Percentiles rank a stretch among this genome's conserved stretches.
These are phyloP conservation scores for Galerucella nymphaeae DNA, from an alignment of 2,888 invertebrate species.

Conservation along the genomic window DNA sequence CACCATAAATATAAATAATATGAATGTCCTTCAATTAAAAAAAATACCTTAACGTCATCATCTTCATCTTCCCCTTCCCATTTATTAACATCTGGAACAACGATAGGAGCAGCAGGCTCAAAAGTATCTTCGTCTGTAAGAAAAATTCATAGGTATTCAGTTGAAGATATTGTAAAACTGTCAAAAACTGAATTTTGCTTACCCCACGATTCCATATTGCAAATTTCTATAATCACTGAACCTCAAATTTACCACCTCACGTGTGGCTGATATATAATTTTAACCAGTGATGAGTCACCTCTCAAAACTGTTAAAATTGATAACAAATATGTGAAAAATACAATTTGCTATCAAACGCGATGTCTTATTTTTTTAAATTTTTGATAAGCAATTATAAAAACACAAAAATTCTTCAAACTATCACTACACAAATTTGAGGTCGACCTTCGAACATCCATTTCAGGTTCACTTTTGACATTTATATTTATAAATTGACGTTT, in stretches of 20 bases:
- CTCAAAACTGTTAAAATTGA: constrained; percentile 31
- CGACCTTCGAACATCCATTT: constrained; percentile 51
- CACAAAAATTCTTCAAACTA: constrained; percentile 45
- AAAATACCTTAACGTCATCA: constrained; percentile 81
- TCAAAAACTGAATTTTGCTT: constrained; percentile 41
- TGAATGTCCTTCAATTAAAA: not conserved
- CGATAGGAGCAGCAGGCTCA: constrained; percentile 69
- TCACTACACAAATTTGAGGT: constrained; percentile 45
- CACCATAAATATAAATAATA: too few species aligned
- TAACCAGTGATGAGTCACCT: constrained; percentile 38
- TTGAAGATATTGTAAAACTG: not conserved
- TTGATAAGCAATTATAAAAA: constrained; percentile 46
- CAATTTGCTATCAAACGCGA: constrained; percentile 52
- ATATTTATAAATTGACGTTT: constrained; percentile 22
- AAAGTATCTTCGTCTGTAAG: constrained; percentile 78
- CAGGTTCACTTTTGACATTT: constrained; percentile 43
- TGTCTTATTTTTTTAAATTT: constrained; percentile 52
- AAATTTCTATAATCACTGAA: constrained; percentile 50
- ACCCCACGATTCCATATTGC: constrained; percentile 65
- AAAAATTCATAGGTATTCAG: not conserved
- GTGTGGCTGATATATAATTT: constrained; percentile 52
- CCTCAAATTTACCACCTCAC: constrained; percentile 54
- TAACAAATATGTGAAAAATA: constrained; percentile 31
- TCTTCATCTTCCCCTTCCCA: constrained; percentile 93
- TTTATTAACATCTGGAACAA: constrained; percentile 74